Base-by-base conservation (phyloP, 2,113 vertebrate species). In the Irena cyanogastra region DNA sequence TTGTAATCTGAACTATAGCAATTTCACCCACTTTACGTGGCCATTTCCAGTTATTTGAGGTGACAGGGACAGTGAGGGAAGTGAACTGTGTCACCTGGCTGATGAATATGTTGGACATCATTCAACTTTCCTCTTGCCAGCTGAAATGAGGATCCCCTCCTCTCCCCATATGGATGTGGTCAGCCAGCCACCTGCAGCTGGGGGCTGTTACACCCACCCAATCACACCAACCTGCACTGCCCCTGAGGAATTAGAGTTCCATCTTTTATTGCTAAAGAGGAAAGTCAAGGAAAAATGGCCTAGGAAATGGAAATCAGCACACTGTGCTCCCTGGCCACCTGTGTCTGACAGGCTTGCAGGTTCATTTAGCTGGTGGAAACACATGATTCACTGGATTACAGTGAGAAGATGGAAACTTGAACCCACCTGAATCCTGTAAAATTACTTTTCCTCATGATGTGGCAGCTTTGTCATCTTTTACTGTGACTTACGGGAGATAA, bases 391-490 rank as follows among this genome's bases (percentile, higher is more conserved):
- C 64, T 65, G 71, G 56, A 60, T 90, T 83, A 75, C 49, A 89
- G 80, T 28, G 42, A 88, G 89, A 94, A 75, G 74, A 89, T 8
- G 59, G 92, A 89, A 93, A 90, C 74, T 42, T 88, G 75, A 90
- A 63, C 77, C 71, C 44, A 82, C 91, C 72, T 84, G 88, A 89
- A 90, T 53, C 85, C 90, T 92, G 78, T 86, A 87, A 96, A 96
- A 97, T 97, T 95, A 81, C 92, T 89, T 96, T 89, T 93, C 86
- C 81, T 79, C 42, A 39, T 86, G 85, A 95, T 93, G 80, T 95
- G 90, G 92, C 86, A 91, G 82, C 91, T 96, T 95, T 96, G 94
- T 97, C 97, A 97, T 97, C 87, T 96, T 96, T 94, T 95, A 69
- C 91, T 27, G 45, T 75, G 94, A 94, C 95, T 94, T 60, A 77